Conservation (phyloP, 1,140 invertebrate species). For the Drosophila bipectinata region DNA sequence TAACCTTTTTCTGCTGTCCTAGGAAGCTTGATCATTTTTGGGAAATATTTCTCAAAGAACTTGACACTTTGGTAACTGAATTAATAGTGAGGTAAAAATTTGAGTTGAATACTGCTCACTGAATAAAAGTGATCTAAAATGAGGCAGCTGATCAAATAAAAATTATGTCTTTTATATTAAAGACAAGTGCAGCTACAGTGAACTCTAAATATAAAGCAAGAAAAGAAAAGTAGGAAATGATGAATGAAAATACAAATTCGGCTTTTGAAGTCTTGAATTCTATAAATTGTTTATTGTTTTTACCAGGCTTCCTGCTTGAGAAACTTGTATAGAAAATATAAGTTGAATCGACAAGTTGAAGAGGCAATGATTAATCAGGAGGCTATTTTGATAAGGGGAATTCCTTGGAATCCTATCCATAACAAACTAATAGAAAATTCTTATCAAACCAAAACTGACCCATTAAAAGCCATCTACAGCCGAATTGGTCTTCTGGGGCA, state of each 20-base stretch:
- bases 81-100: conserved; percentile 16
- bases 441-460: conserved; percentile 15
- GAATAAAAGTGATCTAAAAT: conserved; percentile 3
- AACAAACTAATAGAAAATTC: conserved; percentile 11
- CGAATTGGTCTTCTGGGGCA: background rate
- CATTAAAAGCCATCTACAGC: conserved; percentile 1
- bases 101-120: background rate
- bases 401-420: background rate
- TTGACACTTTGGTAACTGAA: conserved; percentile 25
- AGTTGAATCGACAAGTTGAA: background rate
- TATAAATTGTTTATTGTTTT: background rate
- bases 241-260: background rate
- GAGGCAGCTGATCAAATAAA: conserved; percentile 32
- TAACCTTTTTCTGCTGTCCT: conserved; percentile 11
- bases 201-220: background rate
- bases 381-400: background rate
- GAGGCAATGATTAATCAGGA: background rate
- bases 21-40: background rate
- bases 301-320: background rate
- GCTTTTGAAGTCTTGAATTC: no score
- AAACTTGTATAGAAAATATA: background rate
- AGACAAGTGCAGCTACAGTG: conserved; percentile 12
- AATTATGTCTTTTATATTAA: conserved; percentile 13
- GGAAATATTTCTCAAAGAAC: conserved; percentile 23
- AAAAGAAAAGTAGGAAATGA: background rate